These are phyloP conservation scores for Tangara arthus DNA, from an alignment of 2,797 vertebrate species.

Conservation along the genomic window DNA sequence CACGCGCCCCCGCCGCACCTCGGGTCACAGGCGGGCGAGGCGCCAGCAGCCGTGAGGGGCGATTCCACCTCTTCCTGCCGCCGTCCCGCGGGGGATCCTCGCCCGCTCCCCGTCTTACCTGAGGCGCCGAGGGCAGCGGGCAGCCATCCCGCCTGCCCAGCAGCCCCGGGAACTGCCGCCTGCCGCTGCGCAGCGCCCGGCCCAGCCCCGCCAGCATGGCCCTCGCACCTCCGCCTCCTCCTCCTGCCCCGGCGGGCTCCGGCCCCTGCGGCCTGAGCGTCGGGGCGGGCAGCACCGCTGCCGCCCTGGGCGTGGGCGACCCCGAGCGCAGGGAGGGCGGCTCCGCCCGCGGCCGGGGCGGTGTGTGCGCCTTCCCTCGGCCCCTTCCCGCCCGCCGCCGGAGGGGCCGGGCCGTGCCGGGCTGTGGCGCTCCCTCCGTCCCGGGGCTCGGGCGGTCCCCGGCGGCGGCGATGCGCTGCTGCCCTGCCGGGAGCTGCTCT, in stretches of 20 bases:
- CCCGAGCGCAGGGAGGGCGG: conserved; percentile 4
- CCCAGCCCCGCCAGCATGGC: background rate
- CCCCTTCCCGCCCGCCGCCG: background rate
- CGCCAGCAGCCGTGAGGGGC: background rate
- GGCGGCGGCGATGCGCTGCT: background rate
- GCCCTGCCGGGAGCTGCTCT: background rate
- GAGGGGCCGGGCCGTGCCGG: background rate
- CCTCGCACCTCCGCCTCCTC: background rate
- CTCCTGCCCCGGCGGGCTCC: background rate
- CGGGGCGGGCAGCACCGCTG: background rate
- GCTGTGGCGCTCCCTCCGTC: background rate
- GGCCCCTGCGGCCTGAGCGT: background rate
- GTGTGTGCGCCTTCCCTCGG: background rate
- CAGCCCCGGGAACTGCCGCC: background rate
- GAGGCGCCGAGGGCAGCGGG: background rate
- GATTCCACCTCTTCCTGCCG: background rate
- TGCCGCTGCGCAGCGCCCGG: background rate
- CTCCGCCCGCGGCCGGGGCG: background rate
- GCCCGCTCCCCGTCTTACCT: background rate
- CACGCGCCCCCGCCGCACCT: background rate
- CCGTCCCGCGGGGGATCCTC: background rate
- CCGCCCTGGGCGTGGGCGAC: background rate
- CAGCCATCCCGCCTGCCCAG: background rate
- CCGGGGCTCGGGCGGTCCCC: background rate
- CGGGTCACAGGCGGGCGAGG: background rate